Conservation (phyloP, 2,888 invertebrate genomes). For the Kryphioiulus occultus region DNA sequence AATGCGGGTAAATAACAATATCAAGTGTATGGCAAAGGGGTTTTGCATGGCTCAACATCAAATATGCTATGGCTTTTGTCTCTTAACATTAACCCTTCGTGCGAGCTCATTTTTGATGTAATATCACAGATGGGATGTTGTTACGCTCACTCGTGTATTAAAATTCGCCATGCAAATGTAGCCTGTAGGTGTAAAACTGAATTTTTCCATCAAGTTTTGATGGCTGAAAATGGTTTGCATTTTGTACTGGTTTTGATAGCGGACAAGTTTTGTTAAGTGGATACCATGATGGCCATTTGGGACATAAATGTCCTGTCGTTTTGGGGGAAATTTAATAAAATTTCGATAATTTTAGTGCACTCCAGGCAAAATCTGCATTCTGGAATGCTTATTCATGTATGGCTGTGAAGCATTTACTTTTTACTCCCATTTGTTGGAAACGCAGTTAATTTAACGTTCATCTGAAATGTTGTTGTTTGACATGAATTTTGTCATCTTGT, state of each 20-base stretch:
- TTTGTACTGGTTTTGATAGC: background rate
- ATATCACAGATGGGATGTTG: conserved; percentile 9
- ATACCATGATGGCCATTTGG: background rate
- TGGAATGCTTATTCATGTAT: too few relatives aligned
- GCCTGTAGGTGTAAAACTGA: background rate
- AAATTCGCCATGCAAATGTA: background rate
- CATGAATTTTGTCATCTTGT: too few relatives aligned
- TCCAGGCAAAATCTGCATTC: background rate
- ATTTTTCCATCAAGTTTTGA: background rate
- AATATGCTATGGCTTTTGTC: conserved; percentile 1
- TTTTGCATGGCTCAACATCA: background rate
- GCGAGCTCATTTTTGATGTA: conserved; percentile 30
- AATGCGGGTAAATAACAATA: conserved; percentile 31
- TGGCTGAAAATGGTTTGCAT: background rate
- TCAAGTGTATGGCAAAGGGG: background rate
- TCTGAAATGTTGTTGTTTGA: too few relatives aligned
- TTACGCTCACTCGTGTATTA: background rate
- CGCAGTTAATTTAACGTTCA: too few relatives aligned
- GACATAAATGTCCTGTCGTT: background rate
- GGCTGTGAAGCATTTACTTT: too few relatives aligned
- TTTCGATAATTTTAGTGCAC: background rate
- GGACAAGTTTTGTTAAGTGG: background rate
- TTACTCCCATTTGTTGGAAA: too few relatives aligned
- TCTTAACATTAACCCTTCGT: background rate
- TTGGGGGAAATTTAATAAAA: background rate